Conservation (phyloP, 64 coral and sea anemone species). For the Acropora tenuis region DNA sequence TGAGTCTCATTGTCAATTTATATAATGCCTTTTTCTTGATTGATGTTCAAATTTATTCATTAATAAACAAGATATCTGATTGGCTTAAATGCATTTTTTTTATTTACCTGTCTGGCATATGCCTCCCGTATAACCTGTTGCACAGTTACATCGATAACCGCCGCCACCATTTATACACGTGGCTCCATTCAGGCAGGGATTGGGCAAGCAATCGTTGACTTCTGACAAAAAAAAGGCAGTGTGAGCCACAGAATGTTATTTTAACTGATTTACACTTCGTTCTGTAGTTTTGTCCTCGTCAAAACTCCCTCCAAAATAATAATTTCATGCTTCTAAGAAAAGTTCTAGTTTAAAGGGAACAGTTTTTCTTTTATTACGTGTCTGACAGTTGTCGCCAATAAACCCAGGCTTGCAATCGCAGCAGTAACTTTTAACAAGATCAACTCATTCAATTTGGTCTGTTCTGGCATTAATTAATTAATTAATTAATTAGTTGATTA, state of each 20-base stretch:
- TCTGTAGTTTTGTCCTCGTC: no score
- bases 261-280: no score
- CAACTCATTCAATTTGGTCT: slow-evolving; percentile 7
- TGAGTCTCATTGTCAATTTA: no score
- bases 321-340: no score
- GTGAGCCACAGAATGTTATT: no score
- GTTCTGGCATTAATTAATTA: not conserved
- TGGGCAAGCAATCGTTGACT: not conserved
- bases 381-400: slow-evolving; percentile 30
- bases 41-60: no score
- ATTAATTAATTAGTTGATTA: not conserved
- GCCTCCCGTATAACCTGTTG: slow-evolving; percentile 2
- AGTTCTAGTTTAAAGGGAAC: no score
- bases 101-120: slow-evolving; percentile 15
- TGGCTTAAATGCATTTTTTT: no score
- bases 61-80: no score
- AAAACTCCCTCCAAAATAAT: no score
- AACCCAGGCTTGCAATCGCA: slow-evolving; percentile 31
- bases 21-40: no score
- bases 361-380: not conserved
- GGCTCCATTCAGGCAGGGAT: slow-evolving; percentile 31
- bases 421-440: slow-evolving; percentile 20
- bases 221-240: no score
- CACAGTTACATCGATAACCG: slow-evolving; percentile 27
- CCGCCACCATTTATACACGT: slow-evolving; percentile 15